Conservation (phyloP, 2,797 vertebrate genomes). For the Aeoliscus strigatus region DNA sequence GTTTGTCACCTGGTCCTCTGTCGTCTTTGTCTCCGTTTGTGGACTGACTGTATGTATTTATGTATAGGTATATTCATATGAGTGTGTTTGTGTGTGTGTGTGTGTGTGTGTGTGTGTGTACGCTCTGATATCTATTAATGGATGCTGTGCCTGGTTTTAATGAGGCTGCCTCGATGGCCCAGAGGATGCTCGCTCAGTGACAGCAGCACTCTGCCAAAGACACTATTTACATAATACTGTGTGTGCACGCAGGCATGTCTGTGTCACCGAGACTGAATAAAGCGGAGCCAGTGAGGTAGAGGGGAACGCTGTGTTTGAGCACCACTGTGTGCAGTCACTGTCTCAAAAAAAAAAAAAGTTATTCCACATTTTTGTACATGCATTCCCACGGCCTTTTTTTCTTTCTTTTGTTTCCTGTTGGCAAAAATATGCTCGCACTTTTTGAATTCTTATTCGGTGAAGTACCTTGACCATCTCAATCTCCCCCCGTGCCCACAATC, state of each 20-base stretch:
- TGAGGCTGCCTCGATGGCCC: conserved; percentile 77
- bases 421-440: conserved; percentile 20
- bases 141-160: conserved; percentile 75
- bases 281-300: conserved; percentile 59
- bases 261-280: conserved; percentile 67
- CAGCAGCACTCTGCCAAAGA: conserved; percentile 71
- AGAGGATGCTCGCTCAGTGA: conserved; percentile 72
- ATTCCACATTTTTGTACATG: conserved; percentile 69
- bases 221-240: conserved; percentile 80
- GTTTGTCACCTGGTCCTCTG: conserved; percentile 73
- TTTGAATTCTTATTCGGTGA: conserved; percentile 51
- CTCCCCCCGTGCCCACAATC: too few relatives aligned
- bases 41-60: conserved; percentile 31
- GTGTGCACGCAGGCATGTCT: conserved; percentile 66
- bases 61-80: conserved; percentile 7
- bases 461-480: conserved; percentile 51
- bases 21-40: conserved; percentile 39
- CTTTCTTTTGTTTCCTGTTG: conserved; percentile 45
- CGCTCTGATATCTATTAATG: conserved; percentile 64
- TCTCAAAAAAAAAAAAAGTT: conserved; percentile 62
- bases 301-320: conserved; percentile 64
- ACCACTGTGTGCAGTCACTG: conserved; percentile 65
- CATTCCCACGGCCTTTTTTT: conserved; percentile 40
- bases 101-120: conserved; percentile 19
- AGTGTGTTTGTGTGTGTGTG: conserved; percentile 11